A percentile compares a stretch with the other conserved stretches of the same genome.
phyloP scores from a whole-genome alignment of 2,888 invertebrate genomes.

The Xanthorhoe designata region DNA sequence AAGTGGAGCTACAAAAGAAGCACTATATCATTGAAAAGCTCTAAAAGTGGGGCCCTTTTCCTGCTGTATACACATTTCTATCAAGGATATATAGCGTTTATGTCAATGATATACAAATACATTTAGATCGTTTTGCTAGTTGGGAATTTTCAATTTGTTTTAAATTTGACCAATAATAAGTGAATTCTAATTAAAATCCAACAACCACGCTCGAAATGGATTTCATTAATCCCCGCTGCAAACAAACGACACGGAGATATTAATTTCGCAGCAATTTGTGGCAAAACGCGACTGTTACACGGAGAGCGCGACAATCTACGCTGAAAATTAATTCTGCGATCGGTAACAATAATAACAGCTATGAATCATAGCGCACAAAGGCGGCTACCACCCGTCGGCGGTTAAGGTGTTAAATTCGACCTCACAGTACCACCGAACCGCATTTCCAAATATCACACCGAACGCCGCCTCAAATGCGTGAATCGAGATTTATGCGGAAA shows the following conservation, averaged over 20 bases:
- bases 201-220: constrained; percentile 34
- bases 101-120: no score
- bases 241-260: constrained; percentile 63
- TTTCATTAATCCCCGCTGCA: constrained; percentile 50
- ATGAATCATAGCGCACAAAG: constrained; percentile 79
- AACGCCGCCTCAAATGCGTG: constrained; percentile 58
- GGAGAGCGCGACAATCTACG: constrained; percentile 63
- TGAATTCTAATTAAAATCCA: constrained; percentile 37
- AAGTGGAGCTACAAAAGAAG: no score
- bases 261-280: constrained; percentile 65
- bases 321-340: constrained; percentile 78
- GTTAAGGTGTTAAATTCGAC: constrained; percentile 76
- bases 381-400: constrained; percentile 51
- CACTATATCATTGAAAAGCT: no score
- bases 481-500: constrained; percentile 73
- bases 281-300: constrained; percentile 63
- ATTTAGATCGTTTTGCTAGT: no score
- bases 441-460: constrained; percentile 61
- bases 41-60: no score
- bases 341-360: constrained; percentile 74
- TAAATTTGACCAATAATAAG: constrained; percentile 16
- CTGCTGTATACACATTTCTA: no score
- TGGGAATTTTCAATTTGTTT: constrained; percentile 22
- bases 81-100: no score
- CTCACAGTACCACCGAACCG: constrained; percentile 61